Conservation (phyloP, 2,113 vertebrate species). For the Apaloderma vittatum region DNA sequence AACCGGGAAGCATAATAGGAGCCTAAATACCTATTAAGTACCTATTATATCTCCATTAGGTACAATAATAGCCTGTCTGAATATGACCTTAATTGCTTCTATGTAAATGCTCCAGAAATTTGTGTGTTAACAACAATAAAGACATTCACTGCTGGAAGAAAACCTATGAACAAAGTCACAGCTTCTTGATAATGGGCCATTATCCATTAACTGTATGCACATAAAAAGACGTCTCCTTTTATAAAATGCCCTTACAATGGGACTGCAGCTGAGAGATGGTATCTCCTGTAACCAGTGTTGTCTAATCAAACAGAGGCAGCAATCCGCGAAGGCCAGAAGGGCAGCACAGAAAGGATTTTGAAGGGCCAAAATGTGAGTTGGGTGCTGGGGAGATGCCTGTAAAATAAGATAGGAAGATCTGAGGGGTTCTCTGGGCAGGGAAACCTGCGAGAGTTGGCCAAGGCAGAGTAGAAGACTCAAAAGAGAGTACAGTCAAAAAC, state of each 20-base stretch:
- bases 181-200: constrained; percentile 49
- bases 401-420: neutral
- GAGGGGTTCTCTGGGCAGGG: neutral
- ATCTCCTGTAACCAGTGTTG: neutral
- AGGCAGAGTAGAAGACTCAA: neutral
- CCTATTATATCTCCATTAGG: constrained; percentile 47
- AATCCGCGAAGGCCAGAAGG: neutral
- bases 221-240: constrained; percentile 1
- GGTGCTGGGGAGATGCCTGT: neutral
- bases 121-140: constrained; percentile 44
- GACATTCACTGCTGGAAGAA: constrained; percentile 25
- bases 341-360: neutral
- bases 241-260: neutral
- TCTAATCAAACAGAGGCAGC: neutral
- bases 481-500: neutral
- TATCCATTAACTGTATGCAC: constrained; percentile 44
- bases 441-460: neutral
- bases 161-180: constrained; percentile 49
- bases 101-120: constrained; percentile 52
- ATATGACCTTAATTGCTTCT: constrained; percentile 45
- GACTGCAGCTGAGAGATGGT: neutral
- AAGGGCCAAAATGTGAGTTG: neutral
- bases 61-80: constrained; percentile 30
- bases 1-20: neutral
- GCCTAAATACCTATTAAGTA: constrained; percentile 31